phyloP scores from a whole-genome alignment of 2,888 invertebrate genomes.

The Lapara coniferarum region DNA sequence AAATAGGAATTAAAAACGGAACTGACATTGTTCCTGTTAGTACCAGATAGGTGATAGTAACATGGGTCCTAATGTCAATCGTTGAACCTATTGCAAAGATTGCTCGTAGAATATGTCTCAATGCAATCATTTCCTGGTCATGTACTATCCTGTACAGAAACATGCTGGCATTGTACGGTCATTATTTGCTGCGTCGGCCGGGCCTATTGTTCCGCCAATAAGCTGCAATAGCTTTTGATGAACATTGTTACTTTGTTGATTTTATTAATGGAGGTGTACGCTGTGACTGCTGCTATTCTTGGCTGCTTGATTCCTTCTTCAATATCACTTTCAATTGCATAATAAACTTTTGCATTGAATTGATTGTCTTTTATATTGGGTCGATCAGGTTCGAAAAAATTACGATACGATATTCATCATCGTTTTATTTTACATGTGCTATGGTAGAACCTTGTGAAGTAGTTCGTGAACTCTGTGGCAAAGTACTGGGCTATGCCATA shows the following conservation, averaged over 20 bases:
- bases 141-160: conserved; percentile 27
- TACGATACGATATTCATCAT: too few relatives aligned
- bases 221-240: conserved; percentile 66
- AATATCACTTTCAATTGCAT: background rate
- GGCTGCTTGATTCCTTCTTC: conserved; percentile 35
- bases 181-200: conserved; percentile 45
- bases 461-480: too few relatives aligned
- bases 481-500: too few relatives aligned
- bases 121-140: conserved; percentile 42
- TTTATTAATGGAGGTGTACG: conserved; percentile 59
- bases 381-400: too few relatives aligned
- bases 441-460: too few relatives aligned
- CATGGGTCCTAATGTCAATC: conserved; percentile 32
- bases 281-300: conserved; percentile 36
- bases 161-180: conserved; percentile 49
- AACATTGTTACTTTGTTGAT: conserved; percentile 66
- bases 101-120: conserved; percentile 43
- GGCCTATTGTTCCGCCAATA: conserved; percentile 63
- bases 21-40: background rate
- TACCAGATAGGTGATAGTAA: conserved; percentile 24
- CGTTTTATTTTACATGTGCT: too few relatives aligned
- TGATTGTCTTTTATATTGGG: too few relatives aligned
- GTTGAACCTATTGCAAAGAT: conserved; percentile 35
- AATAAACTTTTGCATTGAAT: background rate
- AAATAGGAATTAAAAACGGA: background rate